Conservation (phyloP, 2,113 vertebrate species). For the Solea senegalensis region DNA sequence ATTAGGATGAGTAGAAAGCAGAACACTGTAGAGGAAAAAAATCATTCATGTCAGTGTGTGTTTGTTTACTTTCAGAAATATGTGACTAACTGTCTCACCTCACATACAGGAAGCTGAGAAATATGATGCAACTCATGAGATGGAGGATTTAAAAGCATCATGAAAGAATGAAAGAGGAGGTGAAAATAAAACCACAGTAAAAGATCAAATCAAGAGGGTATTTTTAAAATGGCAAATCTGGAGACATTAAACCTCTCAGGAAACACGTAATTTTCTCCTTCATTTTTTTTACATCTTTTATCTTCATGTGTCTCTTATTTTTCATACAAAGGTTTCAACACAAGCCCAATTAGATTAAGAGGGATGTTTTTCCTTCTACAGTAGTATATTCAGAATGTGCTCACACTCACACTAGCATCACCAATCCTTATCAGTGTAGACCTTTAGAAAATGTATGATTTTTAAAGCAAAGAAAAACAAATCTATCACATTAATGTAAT, state of each 20-base stretch:
- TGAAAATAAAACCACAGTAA: background rate
- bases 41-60: background rate
- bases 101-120: conserved; percentile 11
- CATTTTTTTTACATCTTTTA: no score
- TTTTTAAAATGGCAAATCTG: conserved; percentile 16
- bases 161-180: background rate
- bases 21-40: background rate
- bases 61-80: conserved; percentile 2
- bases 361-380: no score
- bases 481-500: no score
- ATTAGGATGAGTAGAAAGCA: background rate
- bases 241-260: conserved; percentile 3
- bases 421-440: no score
- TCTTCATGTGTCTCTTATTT: no score
- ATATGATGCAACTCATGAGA: background rate
- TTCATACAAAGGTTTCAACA: no score
- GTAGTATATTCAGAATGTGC: no score
- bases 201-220: background rate
- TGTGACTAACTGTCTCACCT: background rate
- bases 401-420: no score
- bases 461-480: no score
- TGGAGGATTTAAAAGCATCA: background rate
- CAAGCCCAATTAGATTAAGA: no score
- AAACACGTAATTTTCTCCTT: no score
- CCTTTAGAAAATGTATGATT: no score